These are phyloP conservation scores for Craniophora ligustri DNA, from an alignment of 2,888 invertebrate genomes.

Conservation along the genomic window DNA sequence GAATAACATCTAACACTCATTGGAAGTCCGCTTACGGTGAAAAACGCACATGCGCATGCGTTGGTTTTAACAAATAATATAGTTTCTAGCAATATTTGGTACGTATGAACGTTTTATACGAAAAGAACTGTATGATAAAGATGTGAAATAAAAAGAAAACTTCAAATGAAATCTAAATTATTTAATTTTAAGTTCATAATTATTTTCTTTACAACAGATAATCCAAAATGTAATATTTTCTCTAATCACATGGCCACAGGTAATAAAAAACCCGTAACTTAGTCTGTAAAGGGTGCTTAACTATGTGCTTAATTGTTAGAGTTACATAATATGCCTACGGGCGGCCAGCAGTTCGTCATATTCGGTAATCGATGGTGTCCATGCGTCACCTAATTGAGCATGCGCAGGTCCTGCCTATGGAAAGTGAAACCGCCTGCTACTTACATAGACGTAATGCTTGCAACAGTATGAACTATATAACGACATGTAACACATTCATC, in stretches of 20 bases:
- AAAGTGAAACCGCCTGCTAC: constrained; percentile 83
- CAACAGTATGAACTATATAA: constrained; percentile 88
- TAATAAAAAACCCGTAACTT: constrained; percentile 26
- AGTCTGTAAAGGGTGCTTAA: constrained; percentile 18
- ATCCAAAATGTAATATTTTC: neutral
- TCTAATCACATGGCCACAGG: constrained; percentile 11
- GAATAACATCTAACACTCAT: too few relatives aligned
- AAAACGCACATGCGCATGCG: too few relatives aligned
- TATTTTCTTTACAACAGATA: neutral
- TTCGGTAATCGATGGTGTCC: constrained; percentile 77
- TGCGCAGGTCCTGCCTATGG: constrained; percentile 82
- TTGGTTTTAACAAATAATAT: too few relatives aligned
- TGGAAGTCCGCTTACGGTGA: too few relatives aligned
- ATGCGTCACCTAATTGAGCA: constrained; percentile 78
- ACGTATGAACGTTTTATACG: too few relatives aligned
- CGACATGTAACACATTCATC: constrained; percentile 76
- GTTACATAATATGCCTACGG: constrained; percentile 79
- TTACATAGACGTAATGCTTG: constrained; percentile 81
- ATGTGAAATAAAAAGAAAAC: neutral
- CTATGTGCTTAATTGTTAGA: constrained; percentile 33
- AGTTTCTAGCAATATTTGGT: too few relatives aligned
- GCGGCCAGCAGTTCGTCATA: constrained; percentile 72
- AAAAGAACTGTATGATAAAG: neutral
- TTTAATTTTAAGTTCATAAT: neutral
- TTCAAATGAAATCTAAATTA: too few relatives aligned